Percentiles rank a stretch among this genome's conserved stretches.
Evolutionary conservation across 2,888 invertebrate species (phyloP).

Genomic region (Cerastoderma edule): DNA sequence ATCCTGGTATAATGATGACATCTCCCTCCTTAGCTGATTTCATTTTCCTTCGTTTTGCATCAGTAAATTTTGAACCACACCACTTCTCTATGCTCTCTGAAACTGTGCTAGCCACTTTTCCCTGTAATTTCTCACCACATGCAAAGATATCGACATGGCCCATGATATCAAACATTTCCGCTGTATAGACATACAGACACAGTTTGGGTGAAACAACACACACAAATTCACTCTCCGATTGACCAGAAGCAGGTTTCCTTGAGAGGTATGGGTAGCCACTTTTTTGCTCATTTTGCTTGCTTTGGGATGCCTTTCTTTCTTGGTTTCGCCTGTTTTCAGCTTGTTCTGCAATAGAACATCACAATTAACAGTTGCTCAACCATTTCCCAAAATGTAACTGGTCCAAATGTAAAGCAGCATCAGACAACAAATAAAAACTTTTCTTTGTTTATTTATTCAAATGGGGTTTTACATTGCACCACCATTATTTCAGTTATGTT

Average conservation of each 20-base stretch:
- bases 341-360: no score
- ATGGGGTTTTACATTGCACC: no score
- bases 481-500: no score
- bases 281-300: neutral
- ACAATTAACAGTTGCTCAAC: no score
- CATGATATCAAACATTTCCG: neutral
- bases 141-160: conserved; percentile 26
- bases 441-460: no score
- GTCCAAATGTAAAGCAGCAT: no score
- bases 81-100: conserved; percentile 10
- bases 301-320: no score
- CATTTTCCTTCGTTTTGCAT: conserved; percentile 11
- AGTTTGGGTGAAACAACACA: conserved; percentile 25
- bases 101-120: conserved; percentile 20
- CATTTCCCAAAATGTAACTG: no score
- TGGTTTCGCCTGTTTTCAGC: no score
- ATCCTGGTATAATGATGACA: conserved; percentile 8
- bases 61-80: conserved; percentile 5
- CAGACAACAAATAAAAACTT: no score
- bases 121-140: conserved; percentile 31
- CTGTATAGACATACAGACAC: conserved; percentile 23
- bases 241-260: neutral
- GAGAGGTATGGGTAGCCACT: neutral
- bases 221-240: conserved; percentile 9
- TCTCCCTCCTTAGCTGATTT: conserved; percentile 21